Evolutionary conservation across 2,113 vertebrate genomes (phyloP), one percentile per base, ranked within the genome.

Genomic region (Talpa occidentalis): DNA sequence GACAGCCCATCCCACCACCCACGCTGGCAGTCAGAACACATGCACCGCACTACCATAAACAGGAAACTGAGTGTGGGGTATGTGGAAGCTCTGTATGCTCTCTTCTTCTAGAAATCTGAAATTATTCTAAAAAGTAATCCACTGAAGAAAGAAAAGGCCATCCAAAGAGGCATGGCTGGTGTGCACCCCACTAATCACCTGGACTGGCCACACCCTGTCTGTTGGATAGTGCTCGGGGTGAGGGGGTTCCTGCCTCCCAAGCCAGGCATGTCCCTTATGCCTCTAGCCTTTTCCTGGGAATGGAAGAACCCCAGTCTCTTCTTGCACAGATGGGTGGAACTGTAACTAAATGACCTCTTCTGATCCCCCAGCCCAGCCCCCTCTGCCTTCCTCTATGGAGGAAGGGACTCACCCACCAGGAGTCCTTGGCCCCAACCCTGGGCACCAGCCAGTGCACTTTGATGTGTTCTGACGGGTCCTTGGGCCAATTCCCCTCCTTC

Each of bases 401-500:
- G 37, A 26, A 70, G 76, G 44, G 81, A 10, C 47, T 40, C 32
- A 6, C 26, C 40, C 30, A 16, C n/a, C 40, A 54, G n/a, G 47
- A 52, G 81, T 42, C 89, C 93, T 92, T 82, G 87, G 62, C 59
- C 83, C 79, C 8, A 0, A 32, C 40, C 40, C n/a, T 52, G 73
- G 91, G 76, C 60, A 22, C 24, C 16, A 42, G 72, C 81, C 83
- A 40, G 22, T 56, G 40, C 19, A 94, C 93, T 93, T 87, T 84
- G 81, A 90, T 67, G 88, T 64, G 35, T 66, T 26, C 70, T 77
- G 59, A 30, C 10, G 1, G 42, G 92, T 62, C 91, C 88, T 83
- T 86, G 93, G 93, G 64, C 79, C 80, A 47, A 0, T 66, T 74
- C 62, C 60, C 64, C 44, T 59, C 40, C 56, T 44, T 28, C 74